Evolutionary conservation across 2,797 vertebrate genomes (phyloP), one percentile per base, ranked within the genome.

Genomic region (Enteromius viviparus): DNA sequence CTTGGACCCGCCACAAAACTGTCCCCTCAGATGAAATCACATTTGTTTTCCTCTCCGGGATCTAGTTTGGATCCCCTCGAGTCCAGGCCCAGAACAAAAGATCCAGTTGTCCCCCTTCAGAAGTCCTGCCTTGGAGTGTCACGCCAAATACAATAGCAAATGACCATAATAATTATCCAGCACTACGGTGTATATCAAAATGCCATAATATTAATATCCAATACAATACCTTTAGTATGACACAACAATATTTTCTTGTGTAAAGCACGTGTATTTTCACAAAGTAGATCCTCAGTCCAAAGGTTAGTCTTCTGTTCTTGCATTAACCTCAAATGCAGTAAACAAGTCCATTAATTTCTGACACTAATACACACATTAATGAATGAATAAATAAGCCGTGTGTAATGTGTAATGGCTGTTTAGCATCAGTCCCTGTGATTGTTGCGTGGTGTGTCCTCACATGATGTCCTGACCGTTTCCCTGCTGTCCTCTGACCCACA

Each of bases 401-500:
- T 64, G 47, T 77, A 83, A 83, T 83, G 65, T 40, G 75, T 70
- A 83, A 82, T 76, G 34, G 17, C 15, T 53, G 71, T 68, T 74
- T 69, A n/a, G n/a, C 19, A 23, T n/a, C 14, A 9, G 42, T 32
- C 15, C 23, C 26, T n/a, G 64, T 58, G 53, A 42, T 3, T 68
- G n/a, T 3, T 60, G 55, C 6, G 6, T 77, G 42, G 45, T 64
- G 29, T 40, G 45, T 81, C 37, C 14, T 81, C 60, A 78, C 65
- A 49, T 74, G 32, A 79, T 76, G 81, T 69, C 37, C 53, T 71
- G 71, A 74, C 29, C 81, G 86, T 68, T 79, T 83, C 82, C 76
- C 80, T 60, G 64, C 77, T 91, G 47, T 86, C 85, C 66, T 86
- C 72, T 80, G 60, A 82, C 79, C 83, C 76, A 72, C 19, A 78